Evolutionary conservation across 1,140 invertebrate species (phyloP).

Genomic region (Archegozetes longisetosus): DNA sequence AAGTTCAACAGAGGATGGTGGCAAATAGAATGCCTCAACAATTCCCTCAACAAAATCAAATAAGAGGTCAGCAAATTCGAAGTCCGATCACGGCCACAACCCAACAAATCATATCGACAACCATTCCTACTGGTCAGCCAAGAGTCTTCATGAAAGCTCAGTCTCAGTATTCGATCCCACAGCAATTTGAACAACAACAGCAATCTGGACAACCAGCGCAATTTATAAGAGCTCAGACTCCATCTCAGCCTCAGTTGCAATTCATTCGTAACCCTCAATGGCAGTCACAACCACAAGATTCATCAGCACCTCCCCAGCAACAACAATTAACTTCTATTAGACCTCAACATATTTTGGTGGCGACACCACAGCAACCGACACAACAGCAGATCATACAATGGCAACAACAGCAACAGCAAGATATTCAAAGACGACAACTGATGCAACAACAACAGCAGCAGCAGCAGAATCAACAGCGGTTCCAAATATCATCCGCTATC

Average conservation of each 20-base stretch:
- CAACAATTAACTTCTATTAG: background rate
- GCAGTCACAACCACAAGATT: slow-evolving; percentile 17
- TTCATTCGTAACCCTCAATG: slow-evolving; percentile 8
- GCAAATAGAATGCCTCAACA: background rate
- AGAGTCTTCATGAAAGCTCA: slow-evolving; percentile 5
- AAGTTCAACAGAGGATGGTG: slow-evolving; percentile 9
- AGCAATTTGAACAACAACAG: slow-evolving; percentile 28
- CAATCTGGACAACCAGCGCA: slow-evolving; percentile 11
- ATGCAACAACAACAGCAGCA: slow-evolving; percentile 24
- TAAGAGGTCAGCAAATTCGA: background rate
- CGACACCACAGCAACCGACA: slow-evolving; percentile 8
- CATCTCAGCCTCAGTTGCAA: slow-evolving; percentile 11
- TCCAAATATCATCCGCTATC: background rate
- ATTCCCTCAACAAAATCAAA: slow-evolving; percentile 4
- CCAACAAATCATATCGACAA: background rate
- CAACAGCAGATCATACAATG: slow-evolving; percentile 21
- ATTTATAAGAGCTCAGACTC: slow-evolving; percentile 13
- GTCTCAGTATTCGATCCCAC: slow-evolving; percentile 5
- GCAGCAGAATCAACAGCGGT: slow-evolving; percentile 10
- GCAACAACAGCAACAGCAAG: slow-evolving; percentile 17
- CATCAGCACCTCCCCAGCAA: slow-evolving; percentile 14
- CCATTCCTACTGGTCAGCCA: background rate
- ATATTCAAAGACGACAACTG: slow-evolving; percentile 16
- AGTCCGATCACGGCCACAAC: background rate
- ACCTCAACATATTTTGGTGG: background rate